Base-by-base conservation (phyloP, 2,113 vertebrate genomes). In the Thermophis baileyi region DNA sequence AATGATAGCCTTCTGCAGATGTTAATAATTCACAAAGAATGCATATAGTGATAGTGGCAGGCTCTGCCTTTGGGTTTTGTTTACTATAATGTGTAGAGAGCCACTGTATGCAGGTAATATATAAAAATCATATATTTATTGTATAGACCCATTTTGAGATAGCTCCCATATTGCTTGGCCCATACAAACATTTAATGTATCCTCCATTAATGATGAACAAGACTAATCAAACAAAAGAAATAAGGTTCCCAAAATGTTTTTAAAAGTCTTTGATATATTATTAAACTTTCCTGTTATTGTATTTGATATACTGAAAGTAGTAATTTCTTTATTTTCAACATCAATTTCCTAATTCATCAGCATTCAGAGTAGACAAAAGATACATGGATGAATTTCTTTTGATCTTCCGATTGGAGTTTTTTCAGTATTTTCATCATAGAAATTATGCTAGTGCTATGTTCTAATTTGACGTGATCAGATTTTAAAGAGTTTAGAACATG, bases 381-480 rank as follows among this genome's bases (percentile, higher is more conserved):
- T 94, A 50, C 0, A 93, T 4, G 3, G 1, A 93, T 91, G 91
- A 49, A 88, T 91, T 46, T n/a, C 50, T 91, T 74, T 86, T 93
- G 90, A 85, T 12, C 27, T 30, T 63, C 60, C 4, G 11, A n/a
- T 63, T 30, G 60, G 27, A 10, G 0, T 10, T 60, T 30, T 30
- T 12, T n/a, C 60, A n/a, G 27, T 63, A n/a, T 63, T 63, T 63
- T 63, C 10, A 11, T 63, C 57, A 63, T 30, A 30, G 57, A 63
- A 63, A 63, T 63, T 63, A 63, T 25, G 57, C 3, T 63, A 63
- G 57, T 30, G 25, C 57, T 63, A 27, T 63, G 57, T 63, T 63
- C 1, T 63, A 63, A 63, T 30, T 63, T 30, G 57, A 63, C 27
- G 30, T 30, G 57, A 63, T n/a, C 11, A 0, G 27, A 60, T 60